Conservation (phyloP, 1,140 invertebrate genomes). For the Cydia fagiglandana region DNA sequence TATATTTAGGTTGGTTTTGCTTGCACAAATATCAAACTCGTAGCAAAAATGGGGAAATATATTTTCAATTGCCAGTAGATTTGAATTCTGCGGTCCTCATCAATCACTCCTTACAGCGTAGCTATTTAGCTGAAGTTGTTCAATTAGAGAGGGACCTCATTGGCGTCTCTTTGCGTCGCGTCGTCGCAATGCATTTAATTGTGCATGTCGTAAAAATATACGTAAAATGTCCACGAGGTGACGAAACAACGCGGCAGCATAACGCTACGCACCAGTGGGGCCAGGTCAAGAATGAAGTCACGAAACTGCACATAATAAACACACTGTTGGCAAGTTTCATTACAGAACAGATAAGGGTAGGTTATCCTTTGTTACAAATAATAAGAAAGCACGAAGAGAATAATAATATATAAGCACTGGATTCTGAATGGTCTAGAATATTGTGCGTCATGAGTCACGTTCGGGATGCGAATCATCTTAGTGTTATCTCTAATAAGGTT, state of each 20-base stretch:
- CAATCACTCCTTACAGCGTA: too few species aligned
- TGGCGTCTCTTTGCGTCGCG: too few species aligned
- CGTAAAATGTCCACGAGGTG: too few species aligned
- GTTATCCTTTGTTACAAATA: constrained; percentile 21
- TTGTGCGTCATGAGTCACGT: neutral
- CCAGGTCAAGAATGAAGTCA: neutral
- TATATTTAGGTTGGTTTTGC: too few species aligned
- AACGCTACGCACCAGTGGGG: too few species aligned
- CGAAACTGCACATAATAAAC: neutral
- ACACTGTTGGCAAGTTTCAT: neutral
- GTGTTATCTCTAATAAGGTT: neutral
- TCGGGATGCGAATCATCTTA: neutral
- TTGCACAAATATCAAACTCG: too few species aligned
- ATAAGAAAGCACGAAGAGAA: constrained; percentile 25
- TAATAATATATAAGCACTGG: neutral
- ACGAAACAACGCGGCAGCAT: too few species aligned
- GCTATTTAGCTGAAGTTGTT: too few species aligned
- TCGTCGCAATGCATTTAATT: neutral
- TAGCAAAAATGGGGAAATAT: too few species aligned
- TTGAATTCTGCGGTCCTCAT: too few species aligned
- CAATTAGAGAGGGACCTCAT: too few species aligned
- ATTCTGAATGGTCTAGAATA: neutral
- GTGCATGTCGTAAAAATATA: neutral
- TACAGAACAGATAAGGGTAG: constrained; percentile 26
- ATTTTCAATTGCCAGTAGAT: too few species aligned